Evolutionary conservation across 2,888 invertebrate species (phyloP).

Genomic region (Maniola hyperantus): DNA sequence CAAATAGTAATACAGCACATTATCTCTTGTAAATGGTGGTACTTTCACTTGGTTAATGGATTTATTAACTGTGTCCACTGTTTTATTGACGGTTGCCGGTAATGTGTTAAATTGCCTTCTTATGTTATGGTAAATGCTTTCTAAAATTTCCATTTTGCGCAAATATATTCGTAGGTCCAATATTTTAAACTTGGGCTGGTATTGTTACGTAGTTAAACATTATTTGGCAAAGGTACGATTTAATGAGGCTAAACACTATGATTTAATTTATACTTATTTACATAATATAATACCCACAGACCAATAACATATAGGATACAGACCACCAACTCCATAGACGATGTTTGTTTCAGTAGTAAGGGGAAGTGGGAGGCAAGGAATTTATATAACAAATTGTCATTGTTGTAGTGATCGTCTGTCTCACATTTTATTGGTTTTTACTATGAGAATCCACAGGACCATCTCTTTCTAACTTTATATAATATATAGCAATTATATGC

Average conservation of each 20-base stretch:
- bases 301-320: too few species aligned
- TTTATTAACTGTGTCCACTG: conserved; percentile 67
- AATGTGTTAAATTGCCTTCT: conserved; percentile 58
- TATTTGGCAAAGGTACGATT: conserved; percentile 73
- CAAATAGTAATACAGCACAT: conserved; percentile 88
- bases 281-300: too few species aligned
- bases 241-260: conserved; percentile 53
- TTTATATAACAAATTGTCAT: too few species aligned
- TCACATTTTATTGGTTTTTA: too few species aligned
- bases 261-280: conserved; percentile 26
- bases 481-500: too few species aligned
- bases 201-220: conserved; percentile 67
- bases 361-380: too few species aligned
- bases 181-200: conserved; percentile 25
- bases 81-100: conserved; percentile 62
- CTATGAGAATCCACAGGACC: too few species aligned
- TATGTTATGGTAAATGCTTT: conserved; percentile 64
- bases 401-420: too few species aligned
- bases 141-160: conserved; percentile 66
- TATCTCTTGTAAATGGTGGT: conserved; percentile 87
- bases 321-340: too few species aligned
- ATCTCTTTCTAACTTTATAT: too few species aligned
- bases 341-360: too few species aligned
- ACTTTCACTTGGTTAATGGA: conserved; percentile 70
- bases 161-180: conserved; percentile 24